Conservation (phyloP, 2,888 invertebrate genomes). For the Atrina japonica region DNA sequence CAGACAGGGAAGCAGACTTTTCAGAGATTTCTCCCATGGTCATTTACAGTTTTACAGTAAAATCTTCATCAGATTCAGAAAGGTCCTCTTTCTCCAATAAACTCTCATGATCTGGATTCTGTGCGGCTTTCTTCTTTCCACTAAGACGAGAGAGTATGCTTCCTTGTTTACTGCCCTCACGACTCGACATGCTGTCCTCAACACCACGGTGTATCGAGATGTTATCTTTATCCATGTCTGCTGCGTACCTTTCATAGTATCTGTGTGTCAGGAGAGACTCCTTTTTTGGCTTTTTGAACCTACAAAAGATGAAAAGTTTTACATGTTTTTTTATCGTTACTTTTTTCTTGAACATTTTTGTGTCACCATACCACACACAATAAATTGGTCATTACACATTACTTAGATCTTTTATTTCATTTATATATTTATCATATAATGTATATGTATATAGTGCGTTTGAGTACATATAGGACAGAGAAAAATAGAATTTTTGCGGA, state of each 20-base stretch:
- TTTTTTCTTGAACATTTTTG: too few relatives aligned
- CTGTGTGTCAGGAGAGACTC: constrained; percentile 72
- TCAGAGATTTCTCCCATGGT: too few relatives aligned
- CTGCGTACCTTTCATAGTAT: constrained; percentile 69
- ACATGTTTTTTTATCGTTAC: too few relatives aligned
- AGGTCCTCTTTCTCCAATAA: constrained; percentile 53
- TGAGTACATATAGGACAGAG: too few relatives aligned
- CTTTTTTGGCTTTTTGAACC: constrained; percentile 74
- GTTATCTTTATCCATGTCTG: constrained; percentile 62
- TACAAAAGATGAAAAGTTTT: constrained; percentile 43
- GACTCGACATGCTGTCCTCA: constrained; percentile 57
- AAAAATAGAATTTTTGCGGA: too few relatives aligned
- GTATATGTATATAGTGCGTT: too few relatives aligned
- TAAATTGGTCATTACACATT: too few relatives aligned
- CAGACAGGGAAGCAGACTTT: too few relatives aligned
- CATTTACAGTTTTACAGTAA: neutral
- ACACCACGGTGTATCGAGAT: constrained; percentile 73
- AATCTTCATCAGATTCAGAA: constrained; percentile 35
- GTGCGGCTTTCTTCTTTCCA: constrained; percentile 57
- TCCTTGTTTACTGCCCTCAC: constrained; percentile 64
- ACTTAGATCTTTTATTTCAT: too few relatives aligned
- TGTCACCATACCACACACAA: too few relatives aligned
- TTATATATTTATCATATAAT: too few relatives aligned
- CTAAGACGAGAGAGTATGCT: constrained; percentile 70
- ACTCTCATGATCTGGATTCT: constrained; percentile 63